Conservation (phyloP, 2,797 vertebrate genomes). For the Mus minutoides region DNA sequence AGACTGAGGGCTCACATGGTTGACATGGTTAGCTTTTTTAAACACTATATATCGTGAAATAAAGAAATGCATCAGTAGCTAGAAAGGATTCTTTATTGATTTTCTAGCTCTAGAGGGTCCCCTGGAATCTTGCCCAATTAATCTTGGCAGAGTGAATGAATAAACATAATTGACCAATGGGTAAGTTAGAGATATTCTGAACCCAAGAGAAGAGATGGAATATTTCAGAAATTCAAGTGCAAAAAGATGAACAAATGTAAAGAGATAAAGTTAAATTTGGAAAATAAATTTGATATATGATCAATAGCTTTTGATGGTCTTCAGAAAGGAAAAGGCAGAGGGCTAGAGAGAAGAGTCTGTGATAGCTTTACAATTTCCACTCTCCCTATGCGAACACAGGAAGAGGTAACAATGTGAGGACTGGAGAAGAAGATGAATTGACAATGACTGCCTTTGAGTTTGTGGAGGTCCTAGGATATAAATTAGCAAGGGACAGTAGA, state of each 20-base stretch:
- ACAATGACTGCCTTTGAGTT: background rate
- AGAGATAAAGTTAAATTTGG: background rate
- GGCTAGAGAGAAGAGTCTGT: background rate
- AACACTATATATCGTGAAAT: conserved; percentile 4
- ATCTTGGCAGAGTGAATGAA: conserved; percentile 4
- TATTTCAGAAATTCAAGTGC: background rate
- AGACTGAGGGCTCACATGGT: background rate
- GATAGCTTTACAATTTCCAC: background rate
- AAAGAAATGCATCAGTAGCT: background rate
- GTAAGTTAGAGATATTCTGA: background rate
- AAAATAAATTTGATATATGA: background rate
- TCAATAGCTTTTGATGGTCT: background rate
- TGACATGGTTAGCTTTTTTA: background rate
- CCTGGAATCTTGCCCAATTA: background rate
- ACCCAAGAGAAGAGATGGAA: background rate
- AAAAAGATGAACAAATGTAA: background rate
- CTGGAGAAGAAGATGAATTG: background rate
- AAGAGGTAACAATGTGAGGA: background rate
- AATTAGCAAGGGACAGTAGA: background rate
- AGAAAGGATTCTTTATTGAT: background rate
- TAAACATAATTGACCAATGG: background rate
- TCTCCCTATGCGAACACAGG: background rate
- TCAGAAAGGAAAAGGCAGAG: background rate
- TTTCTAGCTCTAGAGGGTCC: background rate
- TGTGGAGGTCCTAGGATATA: background rate